Percentiles rank a stretch among this genome's conserved stretches.
These are phyloP conservation scores for Amblyteles armatorius DNA, from an alignment of 2,888 invertebrate genomes.

Conservation along the genomic window DNA sequence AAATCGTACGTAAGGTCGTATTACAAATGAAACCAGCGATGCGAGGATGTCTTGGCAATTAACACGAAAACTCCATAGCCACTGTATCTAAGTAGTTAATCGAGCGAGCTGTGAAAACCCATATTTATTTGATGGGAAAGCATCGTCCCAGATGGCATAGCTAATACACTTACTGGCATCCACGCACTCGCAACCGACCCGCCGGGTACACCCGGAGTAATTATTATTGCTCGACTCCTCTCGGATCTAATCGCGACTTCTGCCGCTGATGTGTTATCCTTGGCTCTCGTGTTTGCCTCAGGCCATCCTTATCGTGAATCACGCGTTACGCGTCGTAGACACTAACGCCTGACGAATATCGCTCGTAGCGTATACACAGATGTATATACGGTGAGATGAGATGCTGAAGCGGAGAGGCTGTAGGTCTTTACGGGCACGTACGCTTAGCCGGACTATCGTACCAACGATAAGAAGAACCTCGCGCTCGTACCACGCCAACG, in stretches of 20 bases:
- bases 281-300: constrained; percentile 33
- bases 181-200: constrained; percentile 58
- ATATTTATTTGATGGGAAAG: constrained; percentile 58
- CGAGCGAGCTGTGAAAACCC: constrained; percentile 18
- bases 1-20: not conserved
- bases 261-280: constrained; percentile 34
- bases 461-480: constrained; percentile 57
- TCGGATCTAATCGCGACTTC: constrained; percentile 60
- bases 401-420: constrained; percentile 46
- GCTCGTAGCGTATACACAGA: not conserved
- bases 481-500: constrained; percentile 42
- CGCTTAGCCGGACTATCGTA: constrained; percentile 49
- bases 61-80: constrained; percentile 7
- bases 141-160: constrained; percentile 58
- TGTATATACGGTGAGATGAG: constrained; percentile 17
- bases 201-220: constrained; percentile 48
- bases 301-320: constrained; percentile 69
- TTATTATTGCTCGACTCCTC: constrained; percentile 63
- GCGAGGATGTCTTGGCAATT: not conserved
- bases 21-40: not conserved
- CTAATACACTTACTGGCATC: constrained; percentile 44
- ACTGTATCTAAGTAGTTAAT: constrained; percentile 21
- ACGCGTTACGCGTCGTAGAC: constrained; percentile 66
- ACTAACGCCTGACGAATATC: constrained; percentile 62
- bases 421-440: constrained; percentile 13